Base-by-base conservation (phyloP, 2,797 vertebrate genomes). In the Danio albolineatus region DNA sequence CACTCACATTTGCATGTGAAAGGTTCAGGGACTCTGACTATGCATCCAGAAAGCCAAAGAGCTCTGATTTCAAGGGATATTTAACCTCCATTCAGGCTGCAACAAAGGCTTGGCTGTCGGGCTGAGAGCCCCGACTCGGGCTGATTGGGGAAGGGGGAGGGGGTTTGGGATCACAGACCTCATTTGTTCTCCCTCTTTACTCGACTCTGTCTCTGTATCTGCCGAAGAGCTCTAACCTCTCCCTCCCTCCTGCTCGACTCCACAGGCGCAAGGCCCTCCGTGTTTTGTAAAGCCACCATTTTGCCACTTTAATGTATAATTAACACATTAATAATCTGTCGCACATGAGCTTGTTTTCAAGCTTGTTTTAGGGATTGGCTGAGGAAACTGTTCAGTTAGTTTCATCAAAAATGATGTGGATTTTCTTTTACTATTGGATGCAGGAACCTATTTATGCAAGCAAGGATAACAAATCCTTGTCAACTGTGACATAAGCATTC, bases 181-280 rank as follows among this genome's bases (percentile, higher is more conserved):
- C 91, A 93, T 95, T 95, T 95, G 94, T 95, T 95, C 93, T 92
- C 89, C 90, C 92, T 95, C 93, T 95, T 95, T 95, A 93, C 93
- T 96, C 93, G 92, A 94, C 92, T 88, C 92, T 90, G 91, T 94
- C 91, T 92, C 92, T 93, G 90, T 93, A 94, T 92, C 92, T 92
- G 88, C 88, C 89, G 89, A 92, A 92, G 94, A 94, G 93, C 89
- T 91, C 90, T 89, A 88, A 86, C 48, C 56, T 66, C 53, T 65
- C 9, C 49, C 10, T 44, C 9, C 49, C 10, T 44, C 66, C 69
- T 44, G 38, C 43, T 53, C 12, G 41, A 64, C 75, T 65, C 49
- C 17, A 17, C n/a, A 7, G 48, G 77, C 66, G 28, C 36, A 8
- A 73, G 28, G 36, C n/a, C 74, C 71, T 60, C 60, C 60, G 66